Conservation (phyloP, 1,140 invertebrate genomes). For the Zophobas atratus region DNA sequence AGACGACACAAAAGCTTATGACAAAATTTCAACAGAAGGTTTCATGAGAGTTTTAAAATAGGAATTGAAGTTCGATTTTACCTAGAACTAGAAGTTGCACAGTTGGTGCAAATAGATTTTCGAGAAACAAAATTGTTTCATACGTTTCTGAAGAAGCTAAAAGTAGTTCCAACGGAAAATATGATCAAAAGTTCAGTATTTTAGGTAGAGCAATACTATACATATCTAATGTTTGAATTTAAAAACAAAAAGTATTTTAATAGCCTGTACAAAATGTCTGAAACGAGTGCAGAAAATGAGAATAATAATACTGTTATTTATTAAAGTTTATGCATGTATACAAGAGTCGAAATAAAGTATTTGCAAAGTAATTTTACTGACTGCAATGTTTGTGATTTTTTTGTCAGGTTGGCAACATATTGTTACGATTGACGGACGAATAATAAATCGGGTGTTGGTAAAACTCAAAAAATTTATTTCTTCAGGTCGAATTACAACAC, state of each 20-base stretch:
- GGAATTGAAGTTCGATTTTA: constrained; percentile 11
- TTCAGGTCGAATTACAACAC: too few species aligned
- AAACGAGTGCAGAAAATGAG: constrained; percentile 48
- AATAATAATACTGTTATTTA: constrained; percentile 41
- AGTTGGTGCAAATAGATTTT: not conserved
- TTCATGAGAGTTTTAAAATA: constrained; percentile 3
- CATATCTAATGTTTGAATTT: constrained; percentile 44
- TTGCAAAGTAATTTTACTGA: constrained; percentile 1
- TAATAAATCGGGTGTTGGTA: too few species aligned
- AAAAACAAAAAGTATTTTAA: constrained; percentile 50
- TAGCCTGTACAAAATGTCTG: constrained; percentile 47
- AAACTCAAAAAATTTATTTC: too few species aligned
- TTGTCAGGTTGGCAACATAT: too few species aligned
- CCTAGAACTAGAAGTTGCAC: constrained; percentile 2
- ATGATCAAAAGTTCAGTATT: constrained; percentile 18
- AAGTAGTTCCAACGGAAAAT: constrained; percentile 25
- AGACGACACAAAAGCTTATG: too few species aligned
- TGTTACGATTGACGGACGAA: too few species aligned
- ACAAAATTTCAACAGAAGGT: constrained; percentile 8
- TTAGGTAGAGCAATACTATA: constrained; percentile 36
- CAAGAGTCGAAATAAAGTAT: constrained; percentile 16
- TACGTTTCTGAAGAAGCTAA: not conserved
- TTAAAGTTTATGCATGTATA: constrained; percentile 26
- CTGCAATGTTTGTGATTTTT: too few species aligned
- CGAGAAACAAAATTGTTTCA: not conserved